Conservation (phyloP, 2,888 invertebrate genomes). For the Oligia fasciuncula region DNA sequence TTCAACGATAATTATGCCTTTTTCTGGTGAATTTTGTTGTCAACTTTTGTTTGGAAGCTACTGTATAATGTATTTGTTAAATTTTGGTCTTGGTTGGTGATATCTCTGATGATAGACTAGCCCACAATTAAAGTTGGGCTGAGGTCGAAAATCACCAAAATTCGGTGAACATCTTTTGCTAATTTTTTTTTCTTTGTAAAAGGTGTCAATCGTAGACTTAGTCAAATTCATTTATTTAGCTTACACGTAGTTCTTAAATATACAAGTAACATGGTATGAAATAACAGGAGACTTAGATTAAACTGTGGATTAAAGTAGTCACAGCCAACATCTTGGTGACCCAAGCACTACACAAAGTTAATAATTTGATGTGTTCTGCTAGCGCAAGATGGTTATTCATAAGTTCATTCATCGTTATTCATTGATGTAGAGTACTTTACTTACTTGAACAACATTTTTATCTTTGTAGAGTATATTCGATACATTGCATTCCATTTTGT, state of each 20-base stretch:
- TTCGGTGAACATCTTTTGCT: background rate
- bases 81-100: background rate
- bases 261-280: no score
- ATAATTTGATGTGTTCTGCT: no score
- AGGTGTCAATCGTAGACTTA: background rate
- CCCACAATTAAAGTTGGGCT: background rate
- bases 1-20: slow-evolving; percentile 60
- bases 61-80: background rate
- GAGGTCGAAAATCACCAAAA: background rate
- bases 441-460: no score
- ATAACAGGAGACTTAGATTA: no score
- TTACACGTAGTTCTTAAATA: no score
- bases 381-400: no score
- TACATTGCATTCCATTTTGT: background rate
- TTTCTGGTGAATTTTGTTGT: slow-evolving; percentile 56
- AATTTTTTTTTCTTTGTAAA: background rate
- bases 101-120: background rate
- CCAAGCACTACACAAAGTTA: no score
- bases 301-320: no score
- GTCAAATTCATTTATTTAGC: background rate
- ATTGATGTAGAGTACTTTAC: background rate
- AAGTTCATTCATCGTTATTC: no score
- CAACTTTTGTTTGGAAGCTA: slow-evolving; percentile 26
- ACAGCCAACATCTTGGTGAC: no score
- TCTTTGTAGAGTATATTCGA: background rate